A percentile compares a stretch with the other conserved stretches of the same genome.
Conservation (phyloP, 2,888 invertebrate species). For the Aspidapion aeneum region DNA sequence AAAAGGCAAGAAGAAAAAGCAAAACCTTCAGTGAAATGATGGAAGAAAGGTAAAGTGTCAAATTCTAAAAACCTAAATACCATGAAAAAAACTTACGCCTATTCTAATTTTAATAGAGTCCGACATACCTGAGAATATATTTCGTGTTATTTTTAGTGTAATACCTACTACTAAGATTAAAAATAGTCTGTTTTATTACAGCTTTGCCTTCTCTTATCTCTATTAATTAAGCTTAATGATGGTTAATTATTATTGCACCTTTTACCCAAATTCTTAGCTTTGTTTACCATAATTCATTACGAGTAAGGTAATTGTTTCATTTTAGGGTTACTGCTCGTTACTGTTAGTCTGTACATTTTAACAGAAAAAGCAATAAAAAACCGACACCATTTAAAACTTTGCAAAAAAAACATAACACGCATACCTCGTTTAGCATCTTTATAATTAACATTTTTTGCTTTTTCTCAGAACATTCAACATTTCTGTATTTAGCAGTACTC, state of each 20-base stretch:
- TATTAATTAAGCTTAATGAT: neutral
- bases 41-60: conserved; percentile 67
- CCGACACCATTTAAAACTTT: neutral
- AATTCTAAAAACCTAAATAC: neutral
- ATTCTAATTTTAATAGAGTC: neutral
- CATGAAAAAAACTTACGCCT: neutral
- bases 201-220: neutral
- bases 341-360: neutral
- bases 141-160: neutral
- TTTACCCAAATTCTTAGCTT: neutral
- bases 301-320: neutral
- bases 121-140: neutral
- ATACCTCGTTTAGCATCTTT: neutral
- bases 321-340: neutral
- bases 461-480: neutral
- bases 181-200: too few species aligned
- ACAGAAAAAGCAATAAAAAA: neutral
- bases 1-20: conserved; percentile 70
- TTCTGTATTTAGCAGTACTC: too few species aligned
- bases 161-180: too few species aligned
- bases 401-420: neutral
- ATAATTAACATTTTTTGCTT: neutral
- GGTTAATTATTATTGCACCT: neutral
- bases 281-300: neutral
- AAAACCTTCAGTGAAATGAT: conserved; percentile 95